These are phyloP conservation scores for Pantherophis alleghaniensis DNA, from an alignment of 2,797 vertebrate species.

Conservation along the genomic window DNA sequence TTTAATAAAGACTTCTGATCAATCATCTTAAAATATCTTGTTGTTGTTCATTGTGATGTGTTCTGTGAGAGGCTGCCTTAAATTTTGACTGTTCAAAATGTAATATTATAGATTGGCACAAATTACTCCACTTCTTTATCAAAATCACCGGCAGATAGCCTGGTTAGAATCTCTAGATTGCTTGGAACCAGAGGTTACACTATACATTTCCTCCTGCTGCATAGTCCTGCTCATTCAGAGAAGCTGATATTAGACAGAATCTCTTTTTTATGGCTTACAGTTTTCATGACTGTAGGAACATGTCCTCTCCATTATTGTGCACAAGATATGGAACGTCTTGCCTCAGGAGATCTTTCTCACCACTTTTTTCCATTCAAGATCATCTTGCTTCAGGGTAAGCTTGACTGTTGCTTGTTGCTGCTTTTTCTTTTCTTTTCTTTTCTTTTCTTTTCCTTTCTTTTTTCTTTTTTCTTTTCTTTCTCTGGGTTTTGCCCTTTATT, in stretches of 20 bases:
- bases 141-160: neutral
- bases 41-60: neutral
- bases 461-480: neutral
- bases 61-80: neutral
- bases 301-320: neutral
- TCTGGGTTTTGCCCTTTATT: neutral
- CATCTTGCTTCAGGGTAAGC: neutral
- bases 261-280: neutral
- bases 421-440: neutral
- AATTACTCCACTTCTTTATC: neutral
- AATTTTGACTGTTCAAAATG: neutral
- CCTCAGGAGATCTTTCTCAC: neutral
- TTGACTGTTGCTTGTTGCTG: neutral
- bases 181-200: neutral
- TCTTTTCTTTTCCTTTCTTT: neutral
- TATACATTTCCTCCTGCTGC: neutral
- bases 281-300: neutral
- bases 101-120: neutral
- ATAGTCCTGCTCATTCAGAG: neutral
- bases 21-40: neutral
- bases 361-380: neutral
- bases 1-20: neutral
- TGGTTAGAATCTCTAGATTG: neutral
- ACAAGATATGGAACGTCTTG: neutral
- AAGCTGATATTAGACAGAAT: neutral